phyloP scores from a whole-genome alignment of 2,888 invertebrate species.

The Caenorhabditis sulstoni region DNA sequence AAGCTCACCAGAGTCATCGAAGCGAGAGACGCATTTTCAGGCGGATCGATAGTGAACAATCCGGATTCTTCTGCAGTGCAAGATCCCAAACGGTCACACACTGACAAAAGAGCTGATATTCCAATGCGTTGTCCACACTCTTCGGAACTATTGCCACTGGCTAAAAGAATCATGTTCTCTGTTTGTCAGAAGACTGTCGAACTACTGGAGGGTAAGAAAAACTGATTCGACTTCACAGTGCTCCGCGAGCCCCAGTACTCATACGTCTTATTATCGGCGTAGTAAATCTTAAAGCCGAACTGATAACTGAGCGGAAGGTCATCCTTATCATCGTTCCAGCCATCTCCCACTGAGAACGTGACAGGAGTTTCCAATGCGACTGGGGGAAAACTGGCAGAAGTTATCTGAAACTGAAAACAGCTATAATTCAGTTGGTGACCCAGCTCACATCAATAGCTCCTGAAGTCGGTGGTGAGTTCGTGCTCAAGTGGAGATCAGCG shows the following conservation, averaged over 20 bases:
- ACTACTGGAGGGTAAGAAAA: slow-evolving; percentile 59
- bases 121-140: slow-evolving; percentile 63
- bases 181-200: too few relatives aligned
- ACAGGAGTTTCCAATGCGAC: slow-evolving; percentile 49
- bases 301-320: slow-evolving; percentile 57
- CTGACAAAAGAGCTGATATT: slow-evolving; percentile 61
- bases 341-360: slow-evolving; percentile 60
- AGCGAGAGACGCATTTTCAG: slow-evolving; percentile 50
- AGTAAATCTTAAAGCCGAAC: slow-evolving; percentile 48
- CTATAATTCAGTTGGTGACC: too few relatives aligned
- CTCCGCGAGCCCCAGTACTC: slow-evolving; percentile 51
- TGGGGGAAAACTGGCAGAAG: slow-evolving; percentile 7
- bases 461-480: slow-evolving; percentile 54
- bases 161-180: slow-evolving; percentile 32
- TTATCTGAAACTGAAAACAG: slow-evolving; percentile 13
- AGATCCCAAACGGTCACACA: slow-evolving; percentile 64
- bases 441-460: slow-evolving; percentile 50
- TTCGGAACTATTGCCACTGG: slow-evolving; percentile 52
- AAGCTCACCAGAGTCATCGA: slow-evolving; percentile 38
- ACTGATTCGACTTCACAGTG: slow-evolving; percentile 49
- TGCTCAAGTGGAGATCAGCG: slow-evolving; percentile 41
- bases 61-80: slow-evolving; percentile 60
- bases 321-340: slow-evolving; percentile 60
- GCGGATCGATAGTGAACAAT: slow-evolving; percentile 40
- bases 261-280: slow-evolving; percentile 24